A percentile compares a stretch with the other conserved stretches of the same genome.
phyloP scores from a whole-genome alignment of 2,113 vertebrate genomes.

The Corythornis vintsioides region DNA sequence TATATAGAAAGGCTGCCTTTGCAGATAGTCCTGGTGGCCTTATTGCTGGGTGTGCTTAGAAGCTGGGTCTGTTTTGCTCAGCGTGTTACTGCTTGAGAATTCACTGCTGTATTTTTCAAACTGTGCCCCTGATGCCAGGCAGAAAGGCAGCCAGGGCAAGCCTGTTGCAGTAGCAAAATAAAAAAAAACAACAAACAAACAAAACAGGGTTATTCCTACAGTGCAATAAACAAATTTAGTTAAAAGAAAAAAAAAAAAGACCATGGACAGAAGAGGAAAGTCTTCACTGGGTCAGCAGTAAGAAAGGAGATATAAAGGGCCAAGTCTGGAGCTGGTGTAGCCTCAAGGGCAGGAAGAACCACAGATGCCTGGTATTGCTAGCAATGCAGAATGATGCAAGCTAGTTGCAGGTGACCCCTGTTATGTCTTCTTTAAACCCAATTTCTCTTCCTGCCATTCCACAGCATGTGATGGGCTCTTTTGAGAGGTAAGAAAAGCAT shows the following conservation, averaged over 20 bases:
- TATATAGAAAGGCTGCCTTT: neutral
- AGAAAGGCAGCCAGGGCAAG: neutral
- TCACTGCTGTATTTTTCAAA: fast-evolving
- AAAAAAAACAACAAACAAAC: neutral
- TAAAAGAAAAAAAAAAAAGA: neutral
- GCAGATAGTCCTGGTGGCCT: neutral
- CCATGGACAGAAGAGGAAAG: neutral
- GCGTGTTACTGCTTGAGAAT: neutral
- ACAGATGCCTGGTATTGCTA: neutral
- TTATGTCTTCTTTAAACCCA: neutral
- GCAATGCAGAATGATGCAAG: neutral
- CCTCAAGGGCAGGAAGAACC: neutral
- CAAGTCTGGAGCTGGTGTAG: neutral
- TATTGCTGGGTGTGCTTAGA: neutral
- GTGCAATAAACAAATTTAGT: neutral
- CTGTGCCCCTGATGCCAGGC: neutral
- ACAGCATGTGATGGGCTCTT: fast-evolving
- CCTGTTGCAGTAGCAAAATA: neutral
- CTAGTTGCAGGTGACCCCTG: neutral
- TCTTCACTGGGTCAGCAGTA: neutral
- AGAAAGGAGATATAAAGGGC: neutral
- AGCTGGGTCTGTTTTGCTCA: neutral
- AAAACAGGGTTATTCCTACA: neutral
- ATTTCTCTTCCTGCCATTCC: neutral
- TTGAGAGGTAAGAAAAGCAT: neutral